Percentiles rank a stretch among this genome's conserved stretches.
Evolutionary conservation across 2,113 vertebrate species (phyloP).

Genomic region (Ammodytes marinus): DNA sequence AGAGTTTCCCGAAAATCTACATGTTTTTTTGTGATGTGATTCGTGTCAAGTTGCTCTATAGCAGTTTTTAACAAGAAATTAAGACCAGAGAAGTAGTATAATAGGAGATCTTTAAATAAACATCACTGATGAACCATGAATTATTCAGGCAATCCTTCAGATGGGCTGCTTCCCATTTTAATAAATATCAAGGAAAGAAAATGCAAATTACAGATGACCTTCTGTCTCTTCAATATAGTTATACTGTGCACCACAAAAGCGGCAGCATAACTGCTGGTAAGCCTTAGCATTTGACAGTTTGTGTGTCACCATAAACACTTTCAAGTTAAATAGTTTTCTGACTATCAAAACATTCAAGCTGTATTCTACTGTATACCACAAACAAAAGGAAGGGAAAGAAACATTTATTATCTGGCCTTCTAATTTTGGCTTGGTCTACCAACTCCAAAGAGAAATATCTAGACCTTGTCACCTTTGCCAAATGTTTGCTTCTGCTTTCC

Average conservation of each 20-base stretch:
- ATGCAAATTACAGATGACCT: constrained; percentile 50
- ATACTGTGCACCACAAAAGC: background rate
- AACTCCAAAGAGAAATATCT: background rate
- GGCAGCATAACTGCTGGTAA: constrained; percentile 1
- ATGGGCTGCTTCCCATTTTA: constrained; percentile 3
- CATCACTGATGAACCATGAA: constrained; percentile 20
- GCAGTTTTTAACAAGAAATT: no score
- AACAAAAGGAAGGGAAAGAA: no score
- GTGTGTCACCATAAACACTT: background rate
- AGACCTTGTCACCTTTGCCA: background rate
- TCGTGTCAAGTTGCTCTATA: no score
- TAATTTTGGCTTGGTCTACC: background rate
- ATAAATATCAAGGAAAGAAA: constrained; percentile 32
- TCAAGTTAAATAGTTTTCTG: background rate
- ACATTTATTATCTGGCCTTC: background rate
- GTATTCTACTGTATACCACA: background rate
- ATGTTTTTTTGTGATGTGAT: no score
- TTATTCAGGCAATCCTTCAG: constrained; percentile 37
- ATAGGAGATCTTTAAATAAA: no score
- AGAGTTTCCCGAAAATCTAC: no score
- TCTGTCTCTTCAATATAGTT: constrained; percentile 18
- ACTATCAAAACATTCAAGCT: background rate
- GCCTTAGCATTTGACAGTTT: background rate
- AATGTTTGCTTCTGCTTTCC: background rate
- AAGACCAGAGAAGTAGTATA: no score